A percentile compares a stretch with the other conserved stretches of the same genome.
phyloP scores from a whole-genome alignment of 35 echinoderm and acorn worm species.

The Amphiura filiformis region DNA sequence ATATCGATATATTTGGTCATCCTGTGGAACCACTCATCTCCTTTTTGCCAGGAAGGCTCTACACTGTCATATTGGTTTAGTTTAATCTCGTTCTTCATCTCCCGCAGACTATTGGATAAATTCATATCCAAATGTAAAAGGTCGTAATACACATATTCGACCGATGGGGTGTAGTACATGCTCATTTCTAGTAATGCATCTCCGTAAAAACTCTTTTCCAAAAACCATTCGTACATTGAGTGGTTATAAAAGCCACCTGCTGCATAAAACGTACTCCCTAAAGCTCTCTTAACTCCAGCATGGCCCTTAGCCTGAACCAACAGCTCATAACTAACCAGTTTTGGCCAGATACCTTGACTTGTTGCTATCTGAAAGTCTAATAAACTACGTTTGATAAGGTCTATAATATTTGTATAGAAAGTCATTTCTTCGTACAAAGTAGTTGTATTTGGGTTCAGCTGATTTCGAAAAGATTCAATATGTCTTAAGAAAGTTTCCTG shows the following conservation, averaged over 20 bases:
- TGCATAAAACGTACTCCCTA: constrained; percentile 55
- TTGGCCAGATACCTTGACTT: constrained; percentile 28
- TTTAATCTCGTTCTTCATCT: constrained; percentile 30
- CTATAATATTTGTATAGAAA: constrained; percentile 36
- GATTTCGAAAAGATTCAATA: background rate
- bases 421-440: constrained; percentile 5
- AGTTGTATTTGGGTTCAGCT: background rate
- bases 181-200: constrained; percentile 25
- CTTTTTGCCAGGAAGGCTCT: background rate
- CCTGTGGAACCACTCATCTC: constrained; percentile 40
- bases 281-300: constrained; percentile 44
- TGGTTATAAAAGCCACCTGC: constrained; percentile 39
- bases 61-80: constrained; percentile 23
- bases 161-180: constrained; percentile 8
- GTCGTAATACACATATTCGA: constrained; percentile 13
- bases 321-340: constrained; percentile 48
- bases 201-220: constrained; percentile 28
- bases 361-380: constrained; percentile 9
- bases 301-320: constrained; percentile 61
- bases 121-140: background rate
- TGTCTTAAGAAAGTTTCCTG: background rate
- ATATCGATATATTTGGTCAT: constrained; percentile 51
- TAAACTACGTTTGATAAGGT: constrained; percentile 2
- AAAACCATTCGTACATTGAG: constrained; percentile 43
- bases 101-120: background rate